Evolutionary conservation across 1,140 invertebrate species (phyloP).

Genomic region (Temnothorax curvispinosus): DNA sequence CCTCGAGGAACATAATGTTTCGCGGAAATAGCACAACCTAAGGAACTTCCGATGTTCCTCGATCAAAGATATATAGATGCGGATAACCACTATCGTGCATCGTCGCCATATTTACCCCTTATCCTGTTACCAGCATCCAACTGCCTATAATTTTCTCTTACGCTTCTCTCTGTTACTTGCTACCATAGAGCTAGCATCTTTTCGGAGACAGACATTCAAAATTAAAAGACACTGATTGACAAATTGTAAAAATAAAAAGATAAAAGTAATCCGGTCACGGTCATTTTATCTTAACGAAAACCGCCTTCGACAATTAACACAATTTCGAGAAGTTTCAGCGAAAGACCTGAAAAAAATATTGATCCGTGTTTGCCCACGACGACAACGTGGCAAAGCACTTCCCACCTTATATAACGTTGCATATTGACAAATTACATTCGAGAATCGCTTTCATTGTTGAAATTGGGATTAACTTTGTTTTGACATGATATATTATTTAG

Average conservation of each 20-base stretch:
- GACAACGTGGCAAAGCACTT: neutral
- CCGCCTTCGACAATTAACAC: constrained; percentile 2
- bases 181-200: neutral
- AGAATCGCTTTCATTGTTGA: neutral
- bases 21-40: neutral
- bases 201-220: neutral
- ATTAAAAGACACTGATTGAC: neutral
- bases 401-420: neutral
- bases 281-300: constrained; percentile 6
- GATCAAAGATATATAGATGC: constrained; percentile 18
- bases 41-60: constrained; percentile 6
- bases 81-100: no score
- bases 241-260: neutral
- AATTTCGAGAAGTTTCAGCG: neutral
- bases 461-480: neutral
- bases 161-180: neutral
- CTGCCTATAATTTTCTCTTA: neutral
- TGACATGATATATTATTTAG: neutral
- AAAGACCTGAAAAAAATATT: constrained; percentile 11
- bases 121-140: neutral
- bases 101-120: neutral
- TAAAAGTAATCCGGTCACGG: constrained; percentile 41
- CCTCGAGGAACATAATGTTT: neutral
- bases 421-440: neutral
- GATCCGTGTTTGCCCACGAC: neutral